Evolutionary conservation across 2,797 vertebrate species (phyloP).

Genomic region (Sebastes diaconus): DNA sequence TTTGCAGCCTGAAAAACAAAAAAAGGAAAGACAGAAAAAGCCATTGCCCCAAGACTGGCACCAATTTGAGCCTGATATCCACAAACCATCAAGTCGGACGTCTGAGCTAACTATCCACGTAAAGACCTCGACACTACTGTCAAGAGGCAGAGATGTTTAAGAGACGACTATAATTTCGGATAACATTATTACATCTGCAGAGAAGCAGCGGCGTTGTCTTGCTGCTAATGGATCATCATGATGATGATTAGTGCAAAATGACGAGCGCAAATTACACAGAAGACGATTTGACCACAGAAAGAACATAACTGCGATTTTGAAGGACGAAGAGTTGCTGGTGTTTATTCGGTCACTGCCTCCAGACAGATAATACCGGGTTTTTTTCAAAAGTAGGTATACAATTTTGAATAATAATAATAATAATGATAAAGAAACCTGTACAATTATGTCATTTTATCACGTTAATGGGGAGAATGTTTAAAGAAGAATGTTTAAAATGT

Average conservation of each 20-base stretch:
- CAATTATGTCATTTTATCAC: not conserved
- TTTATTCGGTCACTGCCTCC: slow-evolving; percentile 40
- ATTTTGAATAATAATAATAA: not conserved
- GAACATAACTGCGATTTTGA: slow-evolving; percentile 25
- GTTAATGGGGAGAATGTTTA: not conserved
- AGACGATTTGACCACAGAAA: slow-evolving; percentile 18
- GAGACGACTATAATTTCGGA: slow-evolving; percentile 20
- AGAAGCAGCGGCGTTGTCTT: slow-evolving; percentile 7
- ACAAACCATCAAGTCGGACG: not conserved
- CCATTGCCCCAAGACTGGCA: not conserved
- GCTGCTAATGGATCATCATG: slow-evolving; percentile 50
- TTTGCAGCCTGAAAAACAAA: not conserved
- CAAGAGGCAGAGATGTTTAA: slow-evolving; percentile 21
- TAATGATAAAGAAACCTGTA: not conserved
- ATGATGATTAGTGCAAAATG: slow-evolving; percentile 43
- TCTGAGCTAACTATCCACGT: not conserved
- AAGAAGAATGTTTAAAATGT: not conserved
- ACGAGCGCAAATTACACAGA: slow-evolving; percentile 48
- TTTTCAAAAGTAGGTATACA: slow-evolving; percentile 18
- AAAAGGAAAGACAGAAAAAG: not conserved
- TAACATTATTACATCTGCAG: slow-evolving; percentile 32
- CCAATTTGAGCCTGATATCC: not conserved
- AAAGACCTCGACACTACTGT: not conserved
- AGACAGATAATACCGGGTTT: not conserved
- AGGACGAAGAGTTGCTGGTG: slow-evolving; percentile 69